Evolutionary conservation across 2,888 invertebrate genomes (phyloP).

Genomic region (Eupithecia abbreviata): DNA sequence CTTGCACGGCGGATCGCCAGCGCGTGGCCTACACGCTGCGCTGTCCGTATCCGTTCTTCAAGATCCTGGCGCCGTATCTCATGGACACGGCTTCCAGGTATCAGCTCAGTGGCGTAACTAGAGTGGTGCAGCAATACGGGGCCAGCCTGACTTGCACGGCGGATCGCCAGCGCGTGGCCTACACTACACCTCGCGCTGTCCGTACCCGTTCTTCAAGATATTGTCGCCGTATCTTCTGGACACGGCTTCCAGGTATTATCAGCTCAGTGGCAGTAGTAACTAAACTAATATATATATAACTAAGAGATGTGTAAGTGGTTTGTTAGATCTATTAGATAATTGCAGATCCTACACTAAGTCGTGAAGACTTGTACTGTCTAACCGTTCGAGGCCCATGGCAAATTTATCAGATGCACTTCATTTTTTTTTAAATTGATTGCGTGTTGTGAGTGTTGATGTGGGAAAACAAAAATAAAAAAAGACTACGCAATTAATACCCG

Average conservation of each 20-base stretch:
- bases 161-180: constrained; percentile 91
- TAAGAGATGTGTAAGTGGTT: too few species aligned
- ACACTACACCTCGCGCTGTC: constrained; percentile 83
- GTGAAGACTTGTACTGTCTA: too few species aligned
- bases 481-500: too few species aligned
- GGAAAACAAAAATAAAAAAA: too few species aligned
- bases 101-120: constrained; percentile 60
- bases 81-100: constrained; percentile 68
- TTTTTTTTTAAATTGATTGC: too few species aligned
- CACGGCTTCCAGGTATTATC: constrained; percentile 62
- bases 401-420: too few species aligned
- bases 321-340: too few species aligned
- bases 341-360: too few species aligned
- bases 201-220: constrained; percentile 53
- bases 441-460: too few species aligned
- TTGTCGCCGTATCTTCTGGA: constrained; percentile 67
- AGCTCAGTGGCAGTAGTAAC: too few species aligned
- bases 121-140: constrained; percentile 90
- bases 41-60: constrained; percentile 59
- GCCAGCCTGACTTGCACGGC: constrained; percentile 86
- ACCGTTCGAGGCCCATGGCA: too few species aligned
- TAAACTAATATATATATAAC: too few species aligned
- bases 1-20: constrained; percentile 89
- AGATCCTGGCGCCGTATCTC: constrained; percentile 60
- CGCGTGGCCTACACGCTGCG: constrained; percentile 88